Evolutionary conservation across 2,888 invertebrate genomes (phyloP).

Genomic region (Hypsopygia costalis): DNA sequence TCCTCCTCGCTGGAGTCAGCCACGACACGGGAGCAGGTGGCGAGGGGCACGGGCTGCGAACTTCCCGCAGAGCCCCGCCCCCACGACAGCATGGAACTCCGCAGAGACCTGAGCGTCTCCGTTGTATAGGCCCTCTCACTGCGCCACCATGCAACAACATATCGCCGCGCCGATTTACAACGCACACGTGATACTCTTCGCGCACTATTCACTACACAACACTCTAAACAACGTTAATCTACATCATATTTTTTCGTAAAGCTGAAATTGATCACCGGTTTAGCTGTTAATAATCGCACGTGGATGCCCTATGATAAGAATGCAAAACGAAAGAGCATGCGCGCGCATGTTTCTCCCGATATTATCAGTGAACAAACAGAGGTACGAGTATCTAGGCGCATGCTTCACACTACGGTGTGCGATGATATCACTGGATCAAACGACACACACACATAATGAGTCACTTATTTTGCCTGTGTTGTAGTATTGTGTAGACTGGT

Average conservation of each 20-base stretch:
- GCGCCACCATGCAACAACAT: slow-evolving; percentile 70
- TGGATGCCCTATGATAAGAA: slow-evolving; percentile 37
- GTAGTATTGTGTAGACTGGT: background rate
- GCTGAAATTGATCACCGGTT: background rate
- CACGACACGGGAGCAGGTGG: slow-evolving; percentile 23
- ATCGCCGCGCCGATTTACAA: slow-evolving; percentile 58
- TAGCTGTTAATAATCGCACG: slow-evolving; percentile 29
- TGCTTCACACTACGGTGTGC: slow-evolving; percentile 38
- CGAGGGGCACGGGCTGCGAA: slow-evolving; percentile 40
- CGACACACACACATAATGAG: background rate
- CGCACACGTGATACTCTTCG: slow-evolving; percentile 41
- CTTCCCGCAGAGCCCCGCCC: slow-evolving; percentile 48
- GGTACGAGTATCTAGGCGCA: slow-evolving; percentile 56
- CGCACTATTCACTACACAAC: slow-evolving; percentile 33
- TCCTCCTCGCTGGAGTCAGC: slow-evolving; percentile 39
- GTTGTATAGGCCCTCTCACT: slow-evolving; percentile 71
- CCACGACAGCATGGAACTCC: slow-evolving; percentile 75
- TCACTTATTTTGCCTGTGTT: background rate
- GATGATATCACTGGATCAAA: slow-evolving; percentile 29
- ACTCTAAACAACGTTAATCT: background rate
- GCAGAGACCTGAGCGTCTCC: slow-evolving; percentile 75
- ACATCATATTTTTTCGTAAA: background rate
- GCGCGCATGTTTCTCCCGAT: slow-evolving; percentile 44
- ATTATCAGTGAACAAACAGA: slow-evolving; percentile 67
- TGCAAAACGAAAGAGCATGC: slow-evolving; percentile 30